phyloP scores from a whole-genome alignment of 2,797 vertebrate genomes.

The Xenops minutus region DNA sequence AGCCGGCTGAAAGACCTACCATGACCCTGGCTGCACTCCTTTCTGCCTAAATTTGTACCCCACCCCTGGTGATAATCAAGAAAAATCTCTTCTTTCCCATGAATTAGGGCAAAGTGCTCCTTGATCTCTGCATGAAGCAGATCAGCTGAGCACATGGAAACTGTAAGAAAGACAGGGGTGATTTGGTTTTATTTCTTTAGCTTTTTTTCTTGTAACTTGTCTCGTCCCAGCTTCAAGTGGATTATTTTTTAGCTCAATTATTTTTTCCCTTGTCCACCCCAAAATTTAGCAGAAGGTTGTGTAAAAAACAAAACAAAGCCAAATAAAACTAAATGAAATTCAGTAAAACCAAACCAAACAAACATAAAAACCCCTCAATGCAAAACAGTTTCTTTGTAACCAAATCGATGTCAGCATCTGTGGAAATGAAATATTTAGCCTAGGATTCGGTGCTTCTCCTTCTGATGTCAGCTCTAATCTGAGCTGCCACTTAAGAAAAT shows the following conservation, averaged over 20 bases:
- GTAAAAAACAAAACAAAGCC: background rate
- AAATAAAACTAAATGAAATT: background rate
- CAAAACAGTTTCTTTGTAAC: background rate
- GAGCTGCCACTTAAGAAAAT: background rate
- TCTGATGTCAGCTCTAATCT: conserved; percentile 6
- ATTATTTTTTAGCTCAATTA: background rate
- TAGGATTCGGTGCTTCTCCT: background rate
- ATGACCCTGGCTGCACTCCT: background rate
- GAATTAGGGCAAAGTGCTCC: background rate
- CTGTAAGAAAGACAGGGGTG: background rate
- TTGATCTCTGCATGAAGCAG: background rate
- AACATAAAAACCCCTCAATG: background rate
- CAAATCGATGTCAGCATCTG: conserved; percentile 16
- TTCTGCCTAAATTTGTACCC: background rate
- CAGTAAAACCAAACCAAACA: background rate
- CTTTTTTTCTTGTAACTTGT: background rate
- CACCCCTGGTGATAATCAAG: background rate
- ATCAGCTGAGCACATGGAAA: background rate
- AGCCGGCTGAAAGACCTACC: background rate
- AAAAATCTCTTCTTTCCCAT: background rate
- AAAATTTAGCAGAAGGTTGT: background rate
- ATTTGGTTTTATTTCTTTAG: background rate
- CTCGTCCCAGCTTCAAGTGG: background rate
- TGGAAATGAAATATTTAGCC: conserved; percentile 58
- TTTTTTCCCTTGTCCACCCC: background rate